phyloP scores from a whole-genome alignment of 2,113 vertebrate species.

The Bettongia penicillata region DNA sequence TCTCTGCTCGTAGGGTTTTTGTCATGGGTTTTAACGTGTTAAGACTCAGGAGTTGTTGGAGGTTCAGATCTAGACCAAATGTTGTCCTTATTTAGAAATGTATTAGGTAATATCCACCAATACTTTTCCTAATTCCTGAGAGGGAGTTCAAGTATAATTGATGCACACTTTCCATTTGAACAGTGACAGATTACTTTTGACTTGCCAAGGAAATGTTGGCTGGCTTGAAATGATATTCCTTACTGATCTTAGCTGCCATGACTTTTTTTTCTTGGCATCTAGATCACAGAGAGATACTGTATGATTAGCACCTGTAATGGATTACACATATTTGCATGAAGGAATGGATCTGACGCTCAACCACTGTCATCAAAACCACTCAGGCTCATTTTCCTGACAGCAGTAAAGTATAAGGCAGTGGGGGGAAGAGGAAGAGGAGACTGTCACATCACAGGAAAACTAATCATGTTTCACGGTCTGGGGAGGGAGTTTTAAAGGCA shows the following conservation, averaged over 20 bases:
- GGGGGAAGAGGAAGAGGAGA: background rate
- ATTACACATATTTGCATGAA: slow-evolving; percentile 22
- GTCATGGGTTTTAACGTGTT: background rate
- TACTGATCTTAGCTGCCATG: slow-evolving; percentile 4
- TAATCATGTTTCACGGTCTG: background rate
- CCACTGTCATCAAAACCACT: background rate
- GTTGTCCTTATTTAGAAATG: background rate
- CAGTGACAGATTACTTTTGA: background rate
- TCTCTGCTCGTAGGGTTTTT: background rate
- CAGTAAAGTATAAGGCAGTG: background rate
- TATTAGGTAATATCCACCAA: slow-evolving; percentile 12
- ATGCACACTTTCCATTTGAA: background rate
- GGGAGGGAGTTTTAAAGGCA: background rate
- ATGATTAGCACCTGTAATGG: slow-evolving; percentile 18
- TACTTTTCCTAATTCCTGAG: background rate
- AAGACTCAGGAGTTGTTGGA: background rate
- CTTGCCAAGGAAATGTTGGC: background rate
- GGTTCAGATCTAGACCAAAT: slow-evolving; percentile 3
- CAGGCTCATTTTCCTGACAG: slow-evolving; percentile 42
- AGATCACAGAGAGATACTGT: slow-evolving; percentile 2
- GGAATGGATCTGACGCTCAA: slow-evolving; percentile 22
- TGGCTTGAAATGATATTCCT: slow-evolving; percentile 34
- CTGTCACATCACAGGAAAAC: background rate
- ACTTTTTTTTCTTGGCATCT: slow-evolving; percentile 48
- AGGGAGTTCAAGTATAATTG: slow-evolving; percentile 8